Percentiles rank a stretch among this genome's conserved stretches.
Conservation (phyloP, 2,888 invertebrate genomes). For the Theretra japonica region DNA sequence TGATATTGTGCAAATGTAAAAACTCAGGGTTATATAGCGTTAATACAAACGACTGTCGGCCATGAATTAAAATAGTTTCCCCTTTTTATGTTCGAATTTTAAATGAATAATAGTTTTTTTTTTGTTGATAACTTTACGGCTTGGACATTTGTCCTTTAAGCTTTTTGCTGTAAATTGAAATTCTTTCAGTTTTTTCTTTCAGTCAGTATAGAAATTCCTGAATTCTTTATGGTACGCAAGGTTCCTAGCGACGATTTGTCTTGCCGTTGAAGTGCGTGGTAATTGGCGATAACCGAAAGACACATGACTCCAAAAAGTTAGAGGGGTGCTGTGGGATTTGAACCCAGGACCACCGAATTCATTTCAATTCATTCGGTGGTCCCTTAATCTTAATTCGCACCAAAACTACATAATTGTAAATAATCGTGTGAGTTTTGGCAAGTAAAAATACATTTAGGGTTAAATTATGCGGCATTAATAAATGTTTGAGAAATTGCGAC, state of each 20-base stretch:
- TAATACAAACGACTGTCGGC: neutral
- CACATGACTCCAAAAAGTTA: too few relatives aligned
- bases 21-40: constrained; percentile 3
- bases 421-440: neutral
- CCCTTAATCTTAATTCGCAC: too few relatives aligned
- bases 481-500: neutral
- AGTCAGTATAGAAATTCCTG: too few relatives aligned
- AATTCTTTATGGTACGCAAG: too few relatives aligned
- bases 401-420: neutral
- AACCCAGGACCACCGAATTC: too few relatives aligned
- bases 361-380: too few relatives aligned
- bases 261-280: too few relatives aligned
- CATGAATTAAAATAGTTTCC: constrained; percentile 1
- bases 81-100: constrained; percentile 9
- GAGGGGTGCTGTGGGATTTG: too few relatives aligned
- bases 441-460: neutral
- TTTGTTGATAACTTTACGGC: neutral
- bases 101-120: neutral
- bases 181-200: too few relatives aligned
- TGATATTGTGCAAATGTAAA: constrained; percentile 5
- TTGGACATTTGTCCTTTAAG: neutral
- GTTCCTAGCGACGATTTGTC: too few relatives aligned
- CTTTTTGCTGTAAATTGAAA: too few relatives aligned
- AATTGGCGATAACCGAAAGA: too few relatives aligned
- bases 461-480: constrained; percentile 1